Base-by-base conservation (phyloP, 1,140 invertebrate genomes). In the Drosophila varians region DNA sequence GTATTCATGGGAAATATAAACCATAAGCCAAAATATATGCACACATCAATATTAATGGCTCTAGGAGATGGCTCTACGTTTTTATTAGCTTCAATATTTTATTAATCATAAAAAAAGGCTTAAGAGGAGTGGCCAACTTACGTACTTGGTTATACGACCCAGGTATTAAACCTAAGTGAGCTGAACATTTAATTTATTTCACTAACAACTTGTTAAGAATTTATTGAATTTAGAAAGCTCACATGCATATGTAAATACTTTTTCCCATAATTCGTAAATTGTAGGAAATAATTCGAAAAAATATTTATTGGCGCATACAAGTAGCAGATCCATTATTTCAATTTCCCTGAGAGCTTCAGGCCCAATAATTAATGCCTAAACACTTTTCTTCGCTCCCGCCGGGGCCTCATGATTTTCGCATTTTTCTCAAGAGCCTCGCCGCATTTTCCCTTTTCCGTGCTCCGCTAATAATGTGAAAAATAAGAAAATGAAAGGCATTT, bases 401-500 rank as follows among this genome's bases (percentile, higher is more conserved):
- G 45, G 38, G 38, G 36, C 48, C 57, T 78, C 51, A 78, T 78
- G 73, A 71, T 74, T 61, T 61, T 57, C 70, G 26, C 79, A 84
- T 79, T 78, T 79, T 78, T 79, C 71, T 72, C 69, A 49, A 18
- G 60, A 53, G 46, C 36, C 26, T 49, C 38, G 9, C 18, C 14
- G 7, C 18, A 16, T 38, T 19, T 25, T 26, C 34, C 31, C 47
- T 9, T 16, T 19, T 21, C 18, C n/a, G 4, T 3, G 21, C 8
- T 5, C 7, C 28, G n/a, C 16, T 84, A 78, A 84, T 83, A 74
- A 77, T 83, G 78, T 77, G 78, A 83, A 77, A 69, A 69, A 70
- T 71, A 78, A 60, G 73, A 86, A 86, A 86, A 80, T 80, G 64
- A 87, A 87, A 74, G 68, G 51, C 62, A 77, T 62, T 86, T 87